Conservation (phyloP, 1,140 invertebrate genomes). For the Helicoverpa zea region DNA sequence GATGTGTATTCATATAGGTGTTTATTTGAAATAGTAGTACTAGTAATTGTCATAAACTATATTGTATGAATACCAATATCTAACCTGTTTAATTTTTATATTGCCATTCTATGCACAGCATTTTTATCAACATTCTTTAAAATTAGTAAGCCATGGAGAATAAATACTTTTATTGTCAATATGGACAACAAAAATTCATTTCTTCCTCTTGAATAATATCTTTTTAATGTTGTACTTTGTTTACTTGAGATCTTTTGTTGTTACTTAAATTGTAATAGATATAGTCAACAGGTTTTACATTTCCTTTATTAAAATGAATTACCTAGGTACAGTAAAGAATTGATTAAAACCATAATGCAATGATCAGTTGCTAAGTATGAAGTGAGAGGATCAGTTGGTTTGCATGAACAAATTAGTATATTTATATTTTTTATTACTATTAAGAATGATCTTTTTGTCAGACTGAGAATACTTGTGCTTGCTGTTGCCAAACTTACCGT, state of each 20-base stretch:
- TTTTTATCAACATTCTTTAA: background rate
- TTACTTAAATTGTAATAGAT: conserved; percentile 12
- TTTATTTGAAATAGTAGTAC: too few relatives aligned
- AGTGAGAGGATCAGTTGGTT: background rate
- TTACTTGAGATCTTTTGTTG: conserved; percentile 13
- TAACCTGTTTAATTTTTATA: background rate
- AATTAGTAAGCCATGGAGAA: background rate
- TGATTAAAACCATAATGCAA: conserved; percentile 3
- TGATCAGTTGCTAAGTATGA: conserved; percentile 19
- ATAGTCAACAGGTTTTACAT: conserved; percentile 11
- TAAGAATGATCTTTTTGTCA: conserved; percentile 51
- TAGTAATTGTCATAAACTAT: conserved; percentile 8
- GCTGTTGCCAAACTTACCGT: conserved; percentile 63
- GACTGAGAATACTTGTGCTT: conserved; percentile 60
- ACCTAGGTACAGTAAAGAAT: conserved; percentile 22
- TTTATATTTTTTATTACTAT: conserved; percentile 17
- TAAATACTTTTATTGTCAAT: too few relatives aligned
- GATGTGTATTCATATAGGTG: too few relatives aligned
- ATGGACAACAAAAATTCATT: too few relatives aligned
- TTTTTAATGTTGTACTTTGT: background rate
- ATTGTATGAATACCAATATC: background rate
- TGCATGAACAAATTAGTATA: conserved; percentile 25
- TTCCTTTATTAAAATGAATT: conserved; percentile 2
- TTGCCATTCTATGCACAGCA: background rate
- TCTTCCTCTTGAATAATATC: background rate